Conservation (phyloP, 1,140 invertebrate genomes). For the Batillaria attramentaria region DNA sequence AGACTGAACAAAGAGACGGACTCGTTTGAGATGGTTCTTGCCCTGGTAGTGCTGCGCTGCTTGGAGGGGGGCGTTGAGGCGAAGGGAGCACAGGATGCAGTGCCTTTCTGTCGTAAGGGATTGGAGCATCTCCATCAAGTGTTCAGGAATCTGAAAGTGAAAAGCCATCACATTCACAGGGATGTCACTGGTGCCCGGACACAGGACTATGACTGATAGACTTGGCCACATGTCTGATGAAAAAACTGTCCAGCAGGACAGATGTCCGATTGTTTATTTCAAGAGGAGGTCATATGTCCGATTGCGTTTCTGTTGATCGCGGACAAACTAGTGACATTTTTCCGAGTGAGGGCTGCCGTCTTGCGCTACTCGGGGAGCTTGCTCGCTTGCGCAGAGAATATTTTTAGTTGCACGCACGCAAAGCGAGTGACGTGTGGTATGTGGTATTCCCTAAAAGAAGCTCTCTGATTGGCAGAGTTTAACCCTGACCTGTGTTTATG, state of each 20-base stretch:
- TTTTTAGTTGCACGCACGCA: too few species aligned
- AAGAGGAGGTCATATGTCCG: too few species aligned
- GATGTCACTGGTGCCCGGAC: neutral
- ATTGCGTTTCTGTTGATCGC: neutral
- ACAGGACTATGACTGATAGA: neutral
- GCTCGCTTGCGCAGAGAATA: too few species aligned
- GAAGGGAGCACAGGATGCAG: conserved; percentile 75
- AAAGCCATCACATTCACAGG: neutral
- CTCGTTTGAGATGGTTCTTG: conserved; percentile 73
- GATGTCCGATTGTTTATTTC: too few species aligned
- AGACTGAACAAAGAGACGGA: conserved; percentile 32
- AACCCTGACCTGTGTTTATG: too few species aligned
- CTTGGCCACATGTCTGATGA: too few species aligned
- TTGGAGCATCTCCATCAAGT: conserved; percentile 9
- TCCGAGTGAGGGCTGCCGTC: too few species aligned
- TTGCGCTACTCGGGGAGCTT: too few species aligned
- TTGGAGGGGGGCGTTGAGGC: conserved; percentile 76
- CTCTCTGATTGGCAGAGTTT: too few species aligned
- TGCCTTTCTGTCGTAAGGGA: conserved; percentile 51
- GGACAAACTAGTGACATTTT: neutral
- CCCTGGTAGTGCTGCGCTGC: conserved; percentile 77
- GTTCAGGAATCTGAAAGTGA: conserved; percentile 8
- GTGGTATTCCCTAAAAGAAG: too few species aligned
- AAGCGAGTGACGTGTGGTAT: too few species aligned
- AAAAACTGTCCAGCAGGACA: too few species aligned